Base-by-base conservation (phyloP, 1,140 invertebrate species). In the Cydia strobilella region DNA sequence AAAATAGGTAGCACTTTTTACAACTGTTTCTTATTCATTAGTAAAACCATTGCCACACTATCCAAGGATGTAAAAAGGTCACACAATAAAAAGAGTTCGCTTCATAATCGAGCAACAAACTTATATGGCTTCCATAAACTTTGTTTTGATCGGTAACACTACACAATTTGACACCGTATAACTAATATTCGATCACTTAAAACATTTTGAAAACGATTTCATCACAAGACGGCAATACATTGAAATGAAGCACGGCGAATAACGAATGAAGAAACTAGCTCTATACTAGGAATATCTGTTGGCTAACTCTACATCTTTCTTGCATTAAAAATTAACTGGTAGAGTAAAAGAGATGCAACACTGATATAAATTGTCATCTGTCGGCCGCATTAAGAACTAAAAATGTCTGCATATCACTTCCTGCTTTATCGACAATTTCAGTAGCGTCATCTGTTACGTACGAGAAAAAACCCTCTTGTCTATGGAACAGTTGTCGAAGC, bases 1-100 rank as follows among this genome's bases (percentile, higher is more conserved):
- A 83, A 87, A 87, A 83, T 77, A 74, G 82, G 82, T 81, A 80
- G 79, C 79, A 77, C 79, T 82, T 86, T 84, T 82, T 78, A 78
- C 83, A 81, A 84, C 81, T 80, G 82, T 75, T 79, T 86, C 78
- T 82, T 81, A 82, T 80, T 86, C 76, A 82, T 83, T 80, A 74
- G 76, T 74, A 82, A 82, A 83, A 79, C 80, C 81, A 86, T 86
- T 90, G 85, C 87, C 82, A 80, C 78, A 75, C 25, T 65, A 75
- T 87, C 73, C 75, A 77, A 84, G 54, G 74, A 82, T 86, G 83
- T 88, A 87, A 90, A 89, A 89, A 89, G 90, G 90, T 91, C 90
- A 90, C 85, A 75, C 79, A 83, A 81, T 81, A 73, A 81, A 86
- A 86, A 82, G 77, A 83, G 80, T 84, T 84, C 81, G 78, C 78